Conservation (phyloP, 2,888 invertebrate species). For the Agonopterix heracliana region DNA sequence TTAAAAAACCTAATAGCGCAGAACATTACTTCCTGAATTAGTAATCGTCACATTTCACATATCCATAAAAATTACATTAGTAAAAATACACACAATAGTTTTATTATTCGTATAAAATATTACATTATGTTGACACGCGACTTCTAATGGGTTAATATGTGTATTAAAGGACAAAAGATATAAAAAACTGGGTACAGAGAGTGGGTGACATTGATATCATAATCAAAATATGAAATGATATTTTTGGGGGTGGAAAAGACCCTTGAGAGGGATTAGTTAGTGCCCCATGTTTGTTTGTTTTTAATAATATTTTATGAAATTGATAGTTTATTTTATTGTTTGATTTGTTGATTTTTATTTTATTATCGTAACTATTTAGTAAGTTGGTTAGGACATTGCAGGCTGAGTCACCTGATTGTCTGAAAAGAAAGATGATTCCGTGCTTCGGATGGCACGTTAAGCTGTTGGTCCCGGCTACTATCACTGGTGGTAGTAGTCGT, state of each 20-base stretch:
- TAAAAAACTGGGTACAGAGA: slow-evolving; percentile 44
- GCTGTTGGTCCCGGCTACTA: too few species aligned
- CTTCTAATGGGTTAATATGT: slow-evolving; percentile 72
- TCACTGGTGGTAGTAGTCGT: too few species aligned
- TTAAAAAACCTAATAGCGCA: too few species aligned
- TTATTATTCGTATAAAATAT: slow-evolving; percentile 62
- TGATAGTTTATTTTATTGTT: slow-evolving; percentile 33
- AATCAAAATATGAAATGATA: slow-evolving; percentile 74
- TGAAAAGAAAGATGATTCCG: too few species aligned
- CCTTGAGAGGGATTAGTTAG: slow-evolving; percentile 43
- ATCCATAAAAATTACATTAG: slow-evolving; percentile 35
- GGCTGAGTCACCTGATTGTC: too few species aligned
- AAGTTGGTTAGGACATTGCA: too few species aligned
- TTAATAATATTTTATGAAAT: slow-evolving; percentile 52
- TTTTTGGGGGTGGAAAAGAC: slow-evolving; percentile 42
- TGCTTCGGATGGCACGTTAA: too few species aligned
- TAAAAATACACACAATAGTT: slow-evolving; percentile 41
- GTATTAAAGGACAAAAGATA: slow-evolving; percentile 65
- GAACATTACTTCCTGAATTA: background rate
- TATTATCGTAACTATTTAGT: too few species aligned
- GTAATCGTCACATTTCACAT: slow-evolving; percentile 18
- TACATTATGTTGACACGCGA: slow-evolving; percentile 62
- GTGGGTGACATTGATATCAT: slow-evolving; percentile 70
- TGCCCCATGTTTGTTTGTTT: slow-evolving; percentile 46
- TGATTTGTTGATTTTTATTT: too few species aligned